phyloP scores from a whole-genome alignment of 1,140 invertebrate species.

The Fopius arisanus region DNA sequence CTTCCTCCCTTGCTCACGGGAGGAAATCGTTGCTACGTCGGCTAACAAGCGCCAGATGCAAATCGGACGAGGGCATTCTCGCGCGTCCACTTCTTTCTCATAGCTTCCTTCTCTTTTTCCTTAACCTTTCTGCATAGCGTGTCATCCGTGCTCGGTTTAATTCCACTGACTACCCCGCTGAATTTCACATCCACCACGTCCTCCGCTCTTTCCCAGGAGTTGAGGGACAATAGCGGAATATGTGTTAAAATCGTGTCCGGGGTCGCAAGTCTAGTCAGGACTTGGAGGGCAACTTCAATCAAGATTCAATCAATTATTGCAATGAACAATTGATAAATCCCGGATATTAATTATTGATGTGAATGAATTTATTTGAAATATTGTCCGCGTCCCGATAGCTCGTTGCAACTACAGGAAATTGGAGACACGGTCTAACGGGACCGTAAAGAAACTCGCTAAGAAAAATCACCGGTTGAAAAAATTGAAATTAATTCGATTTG shows the following conservation, averaged over 20 bases:
- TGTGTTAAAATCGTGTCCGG: no score
- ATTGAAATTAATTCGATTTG: constrained; percentile 19
- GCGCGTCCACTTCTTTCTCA: constrained; percentile 19
- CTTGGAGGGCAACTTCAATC: no score
- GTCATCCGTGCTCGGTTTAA: constrained; percentile 12
- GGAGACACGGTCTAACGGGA: background rate
- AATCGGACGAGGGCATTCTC: constrained; percentile 45
- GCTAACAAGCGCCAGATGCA: constrained; percentile 57
- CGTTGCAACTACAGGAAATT: no score
- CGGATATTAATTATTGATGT: no score
- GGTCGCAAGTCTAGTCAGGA: no score
- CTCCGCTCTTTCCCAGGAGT: no score
- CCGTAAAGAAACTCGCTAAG: background rate
- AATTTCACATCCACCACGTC: background rate
- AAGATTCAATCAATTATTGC: no score
- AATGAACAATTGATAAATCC: no score
- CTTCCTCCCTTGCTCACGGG: background rate
- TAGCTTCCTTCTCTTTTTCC: constrained; percentile 13
- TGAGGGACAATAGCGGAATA: no score
- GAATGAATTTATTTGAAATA: no score
- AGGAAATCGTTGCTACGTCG: constrained; percentile 28
- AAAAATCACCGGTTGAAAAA: background rate
- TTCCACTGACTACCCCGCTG: background rate
- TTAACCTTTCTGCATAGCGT: constrained; percentile 11
- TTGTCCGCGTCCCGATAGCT: no score